Conservation (phyloP, 2,113 vertebrate genomes). For the Puffinus mauretanicus region DNA sequence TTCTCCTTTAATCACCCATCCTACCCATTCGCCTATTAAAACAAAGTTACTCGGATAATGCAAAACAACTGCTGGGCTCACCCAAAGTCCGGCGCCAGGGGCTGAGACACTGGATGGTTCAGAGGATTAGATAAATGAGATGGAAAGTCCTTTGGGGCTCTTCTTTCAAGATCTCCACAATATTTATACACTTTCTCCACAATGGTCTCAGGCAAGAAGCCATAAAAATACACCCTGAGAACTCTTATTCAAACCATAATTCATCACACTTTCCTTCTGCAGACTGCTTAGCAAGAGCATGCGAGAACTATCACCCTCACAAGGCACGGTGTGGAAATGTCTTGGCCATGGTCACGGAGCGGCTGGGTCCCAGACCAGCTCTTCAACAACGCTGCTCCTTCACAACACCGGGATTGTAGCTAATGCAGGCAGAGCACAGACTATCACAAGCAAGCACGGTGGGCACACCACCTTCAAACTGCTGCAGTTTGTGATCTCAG, state of each 20-base stretch:
- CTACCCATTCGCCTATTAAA: neutral
- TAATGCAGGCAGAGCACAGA: neutral
- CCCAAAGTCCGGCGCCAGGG: neutral
- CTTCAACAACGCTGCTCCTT: neutral
- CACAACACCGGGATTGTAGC: fast-evolving
- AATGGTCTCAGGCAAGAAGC: neutral
- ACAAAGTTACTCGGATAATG: neutral
- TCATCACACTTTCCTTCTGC: neutral
- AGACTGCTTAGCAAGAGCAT: neutral
- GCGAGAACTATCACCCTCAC: neutral
- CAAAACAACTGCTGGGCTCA: slow-evolving; percentile 42
- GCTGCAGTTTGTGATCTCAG: neutral
- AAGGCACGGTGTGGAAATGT: fast-evolving
- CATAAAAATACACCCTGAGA: neutral
- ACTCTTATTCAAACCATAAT: neutral
- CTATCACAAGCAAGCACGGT: fast-evolving
- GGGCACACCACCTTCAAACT: neutral
- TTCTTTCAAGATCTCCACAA: neutral
- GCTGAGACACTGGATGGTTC: neutral
- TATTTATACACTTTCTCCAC: slow-evolving; percentile 1
- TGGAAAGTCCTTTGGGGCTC: neutral
- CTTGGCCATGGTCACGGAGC: neutral
- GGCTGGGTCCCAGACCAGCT: neutral
- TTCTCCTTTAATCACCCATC: neutral
- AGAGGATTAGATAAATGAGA: neutral